A percentile compares a stretch with the other conserved stretches of the same genome.
Conservation (phyloP, 2,888 invertebrate species). For the Andrena praecox region DNA sequence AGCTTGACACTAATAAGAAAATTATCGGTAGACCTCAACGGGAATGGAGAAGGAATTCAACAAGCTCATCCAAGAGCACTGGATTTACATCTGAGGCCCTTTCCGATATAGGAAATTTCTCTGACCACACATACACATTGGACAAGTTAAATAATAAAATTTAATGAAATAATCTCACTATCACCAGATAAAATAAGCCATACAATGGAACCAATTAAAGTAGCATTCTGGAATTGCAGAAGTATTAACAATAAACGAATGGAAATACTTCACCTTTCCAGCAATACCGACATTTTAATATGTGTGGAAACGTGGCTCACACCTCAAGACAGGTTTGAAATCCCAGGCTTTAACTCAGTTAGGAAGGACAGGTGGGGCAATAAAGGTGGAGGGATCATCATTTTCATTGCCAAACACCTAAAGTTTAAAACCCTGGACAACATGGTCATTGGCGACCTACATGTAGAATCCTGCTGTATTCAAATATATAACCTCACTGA, state of each 20-base stretch:
- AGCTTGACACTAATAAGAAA: no score
- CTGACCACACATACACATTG: background rate
- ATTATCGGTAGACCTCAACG: no score
- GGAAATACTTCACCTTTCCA: background rate
- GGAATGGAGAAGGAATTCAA: no score
- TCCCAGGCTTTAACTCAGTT: background rate
- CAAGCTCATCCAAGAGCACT: no score
- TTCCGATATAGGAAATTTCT: no score
- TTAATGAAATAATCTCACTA: background rate
- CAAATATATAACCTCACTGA: background rate
- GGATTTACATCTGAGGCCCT: no score
- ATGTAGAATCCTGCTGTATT: background rate
- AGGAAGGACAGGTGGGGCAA: background rate
- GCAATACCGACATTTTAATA: constrained; percentile 11
- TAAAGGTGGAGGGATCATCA: background rate
- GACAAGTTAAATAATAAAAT: background rate
- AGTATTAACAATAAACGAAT: constrained; percentile 9
- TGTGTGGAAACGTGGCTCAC: constrained; percentile 14
- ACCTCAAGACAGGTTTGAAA: background rate
- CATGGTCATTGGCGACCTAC: background rate
- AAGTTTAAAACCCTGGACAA: background rate
- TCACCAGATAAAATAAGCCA: background rate
- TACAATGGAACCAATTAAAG: background rate
- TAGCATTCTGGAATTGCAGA: constrained; percentile 5
- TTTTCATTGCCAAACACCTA: background rate